A percentile compares a stretch with the other conserved stretches of the same genome.
These are phyloP conservation scores for Drosophila arizonae DNA, from an alignment of 1,140 invertebrate species.

Conservation along the genomic window DNA sequence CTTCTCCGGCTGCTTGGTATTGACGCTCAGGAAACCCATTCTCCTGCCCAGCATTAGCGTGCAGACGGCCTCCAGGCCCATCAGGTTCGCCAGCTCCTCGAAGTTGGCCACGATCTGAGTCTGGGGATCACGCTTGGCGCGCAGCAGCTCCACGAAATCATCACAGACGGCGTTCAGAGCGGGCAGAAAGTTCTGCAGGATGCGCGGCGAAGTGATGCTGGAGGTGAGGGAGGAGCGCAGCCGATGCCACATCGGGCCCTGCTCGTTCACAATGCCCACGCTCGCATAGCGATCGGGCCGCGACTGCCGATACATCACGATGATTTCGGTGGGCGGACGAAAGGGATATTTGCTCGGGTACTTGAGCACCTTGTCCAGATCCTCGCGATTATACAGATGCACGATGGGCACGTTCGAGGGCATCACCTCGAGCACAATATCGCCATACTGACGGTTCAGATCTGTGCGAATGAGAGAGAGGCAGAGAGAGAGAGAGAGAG, in stretches of 20 bases:
- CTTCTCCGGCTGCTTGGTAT: slow-evolving; percentile 83
- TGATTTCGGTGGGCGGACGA: slow-evolving; percentile 92
- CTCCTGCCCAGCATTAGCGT: slow-evolving; percentile 90
- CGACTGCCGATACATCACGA: slow-evolving; percentile 89
- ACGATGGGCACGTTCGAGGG: slow-evolving; percentile 89
- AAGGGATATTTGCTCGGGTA: slow-evolving; percentile 89
- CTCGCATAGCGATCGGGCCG: slow-evolving; percentile 91
- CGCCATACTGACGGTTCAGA: slow-evolving; percentile 88
- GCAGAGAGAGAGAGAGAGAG: not conserved
- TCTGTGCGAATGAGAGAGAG: slow-evolving; percentile 80
- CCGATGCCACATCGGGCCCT: slow-evolving; percentile 91
- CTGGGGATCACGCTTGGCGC: slow-evolving; percentile 83
- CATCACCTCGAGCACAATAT: slow-evolving; percentile 90
- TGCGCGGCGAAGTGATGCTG: slow-evolving; percentile 89
- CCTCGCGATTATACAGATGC: slow-evolving; percentile 88
- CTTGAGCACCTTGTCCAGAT: slow-evolving; percentile 90
- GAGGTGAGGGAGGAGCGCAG: slow-evolving; percentile 89
- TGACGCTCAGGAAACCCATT: slow-evolving; percentile 89
- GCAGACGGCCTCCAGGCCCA: slow-evolving; percentile 92
- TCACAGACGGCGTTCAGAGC: slow-evolving; percentile 90
- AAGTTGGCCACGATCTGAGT: slow-evolving; percentile 85
- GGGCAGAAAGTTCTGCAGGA: slow-evolving; percentile 90
- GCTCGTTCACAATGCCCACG: slow-evolving; percentile 92
- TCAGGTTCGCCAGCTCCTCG: slow-evolving; percentile 88
- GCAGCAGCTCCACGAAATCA: slow-evolving; percentile 89